phyloP scores from a whole-genome alignment of 2,888 invertebrate species.

The Drosophila mimica region DNA sequence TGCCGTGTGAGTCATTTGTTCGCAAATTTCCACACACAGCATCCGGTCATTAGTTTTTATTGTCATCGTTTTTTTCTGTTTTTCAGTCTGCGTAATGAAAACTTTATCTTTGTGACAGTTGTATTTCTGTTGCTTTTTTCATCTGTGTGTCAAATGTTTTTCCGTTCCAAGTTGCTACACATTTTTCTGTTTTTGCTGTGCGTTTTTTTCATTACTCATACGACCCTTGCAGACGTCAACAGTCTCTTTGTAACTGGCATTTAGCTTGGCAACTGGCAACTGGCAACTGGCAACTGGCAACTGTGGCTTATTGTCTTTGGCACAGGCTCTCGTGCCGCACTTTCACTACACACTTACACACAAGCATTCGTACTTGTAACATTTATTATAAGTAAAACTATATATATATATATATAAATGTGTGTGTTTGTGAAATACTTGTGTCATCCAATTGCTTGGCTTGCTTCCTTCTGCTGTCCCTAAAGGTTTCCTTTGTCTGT shows the following conservation, averaged over 20 bases:
- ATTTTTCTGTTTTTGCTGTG: neutral
- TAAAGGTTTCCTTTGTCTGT: constrained; percentile 27
- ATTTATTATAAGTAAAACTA: constrained; percentile 10
- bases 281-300: constrained; percentile 45
- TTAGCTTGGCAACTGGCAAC: constrained; percentile 57
- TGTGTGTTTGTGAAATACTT: constrained; percentile 6
- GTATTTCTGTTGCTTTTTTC: constrained; percentile 22
- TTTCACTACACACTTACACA: constrained; percentile 54
- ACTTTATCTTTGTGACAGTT: constrained; percentile 75
- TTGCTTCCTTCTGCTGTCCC: constrained; percentile 45
- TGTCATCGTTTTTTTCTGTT: neutral
- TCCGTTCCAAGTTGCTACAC: neutral
- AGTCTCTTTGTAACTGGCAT: constrained; percentile 34
- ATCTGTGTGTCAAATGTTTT: constrained; percentile 36
- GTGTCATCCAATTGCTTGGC: constrained; percentile 49
- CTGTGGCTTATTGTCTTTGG: constrained; percentile 42
- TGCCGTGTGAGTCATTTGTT: constrained; percentile 54
- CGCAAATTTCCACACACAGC: constrained; percentile 40
- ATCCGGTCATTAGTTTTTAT: constrained; percentile 62
- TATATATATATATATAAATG: neutral
- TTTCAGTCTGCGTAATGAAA: constrained; percentile 71
- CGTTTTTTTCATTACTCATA: constrained; percentile 71
- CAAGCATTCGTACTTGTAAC: constrained; percentile 11
- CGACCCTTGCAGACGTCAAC: constrained; percentile 39
- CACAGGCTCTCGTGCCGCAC: constrained; percentile 34